Evolutionary conservation across 1,140 invertebrate species (phyloP), one percentile per base, ranked within the genome.

Genomic region (Drosophila lini): DNA sequence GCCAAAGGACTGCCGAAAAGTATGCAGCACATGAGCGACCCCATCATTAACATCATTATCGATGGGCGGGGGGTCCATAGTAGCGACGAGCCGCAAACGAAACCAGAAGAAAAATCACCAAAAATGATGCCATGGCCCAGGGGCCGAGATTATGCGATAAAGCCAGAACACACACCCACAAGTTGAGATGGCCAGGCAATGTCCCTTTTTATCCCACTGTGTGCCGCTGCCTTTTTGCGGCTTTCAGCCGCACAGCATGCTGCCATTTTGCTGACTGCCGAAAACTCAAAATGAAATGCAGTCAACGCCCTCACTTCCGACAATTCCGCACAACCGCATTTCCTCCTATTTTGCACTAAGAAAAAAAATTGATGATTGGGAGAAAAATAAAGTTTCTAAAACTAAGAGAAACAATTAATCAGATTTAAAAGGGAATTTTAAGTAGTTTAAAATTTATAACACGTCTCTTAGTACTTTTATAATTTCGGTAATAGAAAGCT

Each of bases 41-140:
- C 38, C 82, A 82, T 85, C 79, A 82, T 86, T 79, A 85, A 81
- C 73, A 59, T 85, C 74, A 84, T 85, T 80, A 76, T 76, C 77
- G 60, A 16, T 50, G 19, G 19, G 34, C 9, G 19, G 19, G 19
- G 34, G 52, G 64, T 61, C 40, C 58, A 67, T 57, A 59, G 52
- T 15, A 19, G 16, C 19, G 11, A 8, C 11, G 13, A 63, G 40
- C 11, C 15, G 8, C 40, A 47, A 47, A 22, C 16, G 42, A 71
- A 62, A 57, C 48, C 28, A 42, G 41, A 40, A 53, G 50, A 74
- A 56, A 74, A 78, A 63, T 77, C 61, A 53, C 60, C 63, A 70
- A 50, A 62, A 71, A 71, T 40, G 65, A 71, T 71, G 67, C 50
- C 65, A 57, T 58, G 68, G 65, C 62, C 62, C 62, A 36, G 48